Evolutionary conservation across 2,113 vertebrate genomes (phyloP), one percentile per base, ranked within the genome.

Genomic region (Toxostoma redivivum): DNA sequence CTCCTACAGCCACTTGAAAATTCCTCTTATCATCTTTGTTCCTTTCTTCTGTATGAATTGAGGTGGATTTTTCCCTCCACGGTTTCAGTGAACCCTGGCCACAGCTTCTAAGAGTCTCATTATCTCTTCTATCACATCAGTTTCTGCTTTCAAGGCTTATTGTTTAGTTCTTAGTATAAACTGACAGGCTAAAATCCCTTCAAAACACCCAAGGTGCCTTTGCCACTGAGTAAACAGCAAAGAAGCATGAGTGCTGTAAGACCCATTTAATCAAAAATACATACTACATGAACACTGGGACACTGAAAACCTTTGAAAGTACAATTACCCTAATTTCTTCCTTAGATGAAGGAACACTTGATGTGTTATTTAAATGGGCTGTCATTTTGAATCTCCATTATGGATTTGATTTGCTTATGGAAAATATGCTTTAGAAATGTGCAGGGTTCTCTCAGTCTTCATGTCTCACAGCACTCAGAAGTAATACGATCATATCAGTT

Each of bases 101-200:
- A 1, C 69, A 95, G 80, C 95, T 94, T 97, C 92, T 94, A 93
- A 96, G 73, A 95, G 37, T 25, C 94, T 97, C 96, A 96, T 97
- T 97, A 97, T 93, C 88, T 96, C 95, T 91, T 93, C 80, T 78
- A 91, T 93, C 93, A 86, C 82, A 92, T 67, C 80, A 84, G 65
- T 47, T 81, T 84, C 69, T 95, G 69, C 90, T 96, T 96, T 96
- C 92, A 94, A 95, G 86, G 86, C 80, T 91, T 92, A 95, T 86
- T 96, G 92, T 96, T 94, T 90, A 90, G 88, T 53, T 94, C 76
- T 94, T 79, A 88, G 65, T 44, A 71, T 23, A 90, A 95, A 95
- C 65, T 64, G 81, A 87, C 95, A 94, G 64, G 94, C 71, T 85
- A 64, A 85, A 94, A 95, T 84, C 45, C 94, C 79, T 91, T 95